These are phyloP conservation scores for Rhyzopertha dominica DNA, from an alignment of 1,140 invertebrate genomes.

Conservation along the genomic window DNA sequence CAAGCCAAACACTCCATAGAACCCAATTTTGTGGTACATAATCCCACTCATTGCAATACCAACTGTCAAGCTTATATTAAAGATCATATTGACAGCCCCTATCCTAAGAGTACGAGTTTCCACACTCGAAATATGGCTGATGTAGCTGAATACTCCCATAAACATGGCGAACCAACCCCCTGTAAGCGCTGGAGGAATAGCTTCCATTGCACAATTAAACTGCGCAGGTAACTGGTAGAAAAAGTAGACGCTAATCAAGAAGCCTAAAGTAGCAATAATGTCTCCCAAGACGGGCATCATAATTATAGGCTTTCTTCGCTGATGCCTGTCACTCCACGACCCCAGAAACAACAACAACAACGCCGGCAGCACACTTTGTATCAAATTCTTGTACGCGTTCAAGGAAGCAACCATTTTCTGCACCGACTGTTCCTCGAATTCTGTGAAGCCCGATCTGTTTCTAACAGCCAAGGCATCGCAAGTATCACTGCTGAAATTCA, in stretches of 20 bases:
- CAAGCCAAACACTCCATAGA: constrained; percentile 54
- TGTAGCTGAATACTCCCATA: constrained; percentile 60
- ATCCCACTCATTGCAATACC: constrained; percentile 53
- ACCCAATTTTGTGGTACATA: constrained; percentile 51
- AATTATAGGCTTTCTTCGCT: constrained; percentile 55
- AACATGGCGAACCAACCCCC: constrained; percentile 56
- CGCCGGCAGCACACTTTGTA: constrained; percentile 54
- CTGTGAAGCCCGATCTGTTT: constrained; percentile 44
- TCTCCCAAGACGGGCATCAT: constrained; percentile 53
- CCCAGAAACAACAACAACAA: constrained; percentile 56
- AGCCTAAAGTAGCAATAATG: constrained; percentile 31
- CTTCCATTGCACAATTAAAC: constrained; percentile 51
- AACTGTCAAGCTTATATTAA: constrained; percentile 48
- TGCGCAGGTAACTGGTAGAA: constrained; percentile 51
- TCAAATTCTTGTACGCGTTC: constrained; percentile 52
- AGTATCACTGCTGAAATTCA: constrained; percentile 51
- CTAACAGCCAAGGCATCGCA: constrained; percentile 53
- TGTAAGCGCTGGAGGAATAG: constrained; percentile 53
- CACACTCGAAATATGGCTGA: constrained; percentile 53
- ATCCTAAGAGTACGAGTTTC: constrained; percentile 55
- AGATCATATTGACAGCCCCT: constrained; percentile 49
- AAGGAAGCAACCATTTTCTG: constrained; percentile 56
- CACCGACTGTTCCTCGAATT: constrained; percentile 47
- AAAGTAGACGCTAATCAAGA: constrained; percentile 35
- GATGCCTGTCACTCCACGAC: constrained; percentile 56